Base-by-base conservation (phyloP, 2,113 vertebrate species). In the Pteropus alecto region DNA sequence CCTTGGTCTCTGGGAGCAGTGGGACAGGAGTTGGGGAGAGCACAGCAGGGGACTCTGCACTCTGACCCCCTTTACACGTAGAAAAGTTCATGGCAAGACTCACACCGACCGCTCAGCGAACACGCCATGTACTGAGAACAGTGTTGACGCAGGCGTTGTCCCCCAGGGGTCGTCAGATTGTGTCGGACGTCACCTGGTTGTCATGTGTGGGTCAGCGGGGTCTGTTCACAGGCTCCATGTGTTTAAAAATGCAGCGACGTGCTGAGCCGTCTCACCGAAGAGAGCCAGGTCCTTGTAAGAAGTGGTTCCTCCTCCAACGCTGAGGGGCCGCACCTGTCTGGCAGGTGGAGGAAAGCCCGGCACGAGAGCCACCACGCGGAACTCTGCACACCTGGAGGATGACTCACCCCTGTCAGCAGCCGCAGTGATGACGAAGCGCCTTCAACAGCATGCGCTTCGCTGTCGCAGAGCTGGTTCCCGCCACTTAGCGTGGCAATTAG, bases 1-100 rank as follows among this genome's bases (percentile, higher is more conserved):
- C 43, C 63, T 68, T 24, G 43, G 61, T 33, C 30, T 21, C 24
- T 22, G 33, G 85, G 19, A 30, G 76, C 56, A 54, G 35, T 14
- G 33, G 4, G 19, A 8, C 0, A 0, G 54, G 81, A 63, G 33
- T 38, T 3, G 41, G 18, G 18, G 61, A 46, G 26, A 4, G 26
- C 28, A 1, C 1, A 12, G 19, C 13, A 0, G 4, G 14, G 14
- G 13, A 1, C 68, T 9, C 0, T 0, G 0, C 26, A 18, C 61
- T 41, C 74, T 9, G 38, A 33, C 5, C 7, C 3, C 19, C 26
- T 51, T 41, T 21, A 1, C 3, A 7, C 2, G 0, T 18, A 9
- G 30, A 33, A 0, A 33, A 30, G 5, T 21, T 28, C 11, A 5
- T 41, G n/a, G 54, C 1, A 1, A 41, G 41, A 58, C 43, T 15